phyloP scores from a whole-genome alignment of 2,113 vertebrate species.

The Lycaon pictus region DNA sequence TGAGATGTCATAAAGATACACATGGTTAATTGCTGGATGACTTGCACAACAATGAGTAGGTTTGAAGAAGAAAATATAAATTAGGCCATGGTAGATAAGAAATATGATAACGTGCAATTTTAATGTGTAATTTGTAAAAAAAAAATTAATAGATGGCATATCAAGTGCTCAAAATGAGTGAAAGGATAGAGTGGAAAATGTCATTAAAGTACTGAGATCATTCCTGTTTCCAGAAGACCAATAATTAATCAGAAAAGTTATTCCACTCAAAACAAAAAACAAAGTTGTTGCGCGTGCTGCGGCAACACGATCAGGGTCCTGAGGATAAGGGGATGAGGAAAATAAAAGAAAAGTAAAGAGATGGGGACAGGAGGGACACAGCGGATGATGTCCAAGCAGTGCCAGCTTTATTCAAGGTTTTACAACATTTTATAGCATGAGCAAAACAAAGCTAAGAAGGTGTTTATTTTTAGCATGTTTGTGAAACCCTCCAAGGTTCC shows the following conservation, averaged over 20 bases:
- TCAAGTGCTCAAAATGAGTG: neutral
- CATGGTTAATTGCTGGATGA: slow-evolving; percentile 27
- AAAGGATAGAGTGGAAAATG: neutral
- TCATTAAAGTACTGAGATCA: neutral
- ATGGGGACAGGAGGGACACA: no score
- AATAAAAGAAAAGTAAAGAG: no score
- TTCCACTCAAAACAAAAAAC: neutral
- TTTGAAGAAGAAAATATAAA: slow-evolving; percentile 33
- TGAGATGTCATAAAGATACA: slow-evolving; percentile 30
- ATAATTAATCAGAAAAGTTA: neutral
- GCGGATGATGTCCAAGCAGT: no score
- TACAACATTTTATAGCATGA: no score
- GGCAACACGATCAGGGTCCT: no score
- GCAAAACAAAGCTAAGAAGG: no score
- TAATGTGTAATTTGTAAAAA: slow-evolving; percentile 4
- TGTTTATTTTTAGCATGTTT: no score
- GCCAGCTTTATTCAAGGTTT: no score
- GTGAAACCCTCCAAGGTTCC: no score
- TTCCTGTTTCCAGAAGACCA: neutral
- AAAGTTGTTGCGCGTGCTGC: neutral
- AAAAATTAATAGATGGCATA: neutral
- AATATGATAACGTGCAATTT: neutral
- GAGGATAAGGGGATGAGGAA: no score
- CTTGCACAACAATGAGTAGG: neutral
- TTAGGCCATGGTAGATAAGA: neutral